Evolutionary conservation across 2,888 invertebrate species (phyloP).

Genomic region (Dendrolimus pini): DNA sequence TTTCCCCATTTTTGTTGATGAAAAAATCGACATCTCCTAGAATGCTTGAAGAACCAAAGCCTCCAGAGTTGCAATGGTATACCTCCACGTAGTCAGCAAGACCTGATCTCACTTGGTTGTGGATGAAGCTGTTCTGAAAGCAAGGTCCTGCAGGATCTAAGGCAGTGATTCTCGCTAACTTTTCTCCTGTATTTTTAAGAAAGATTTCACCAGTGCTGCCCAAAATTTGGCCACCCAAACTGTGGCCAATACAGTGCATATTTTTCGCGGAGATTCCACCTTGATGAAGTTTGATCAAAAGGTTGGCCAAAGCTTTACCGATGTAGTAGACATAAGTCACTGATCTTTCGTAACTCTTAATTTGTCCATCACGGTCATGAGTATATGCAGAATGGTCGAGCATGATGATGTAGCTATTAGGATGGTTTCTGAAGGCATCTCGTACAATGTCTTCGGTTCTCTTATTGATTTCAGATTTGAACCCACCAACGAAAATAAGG

Average conservation of each 20-base stretch:
- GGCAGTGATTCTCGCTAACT: slow-evolving; percentile 51
- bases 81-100: slow-evolving; percentile 78
- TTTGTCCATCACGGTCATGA: slow-evolving; percentile 42
- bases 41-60: slow-evolving; percentile 62
- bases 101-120: slow-evolving; percentile 66
- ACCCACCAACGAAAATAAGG: slow-evolving; percentile 56
- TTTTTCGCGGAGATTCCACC: slow-evolving; percentile 46
- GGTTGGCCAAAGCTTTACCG: slow-evolving; percentile 47
- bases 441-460: slow-evolving; percentile 48
- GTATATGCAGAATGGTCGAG: slow-evolving; percentile 62
- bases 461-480: slow-evolving; percentile 54
- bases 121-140: slow-evolving; percentile 47
- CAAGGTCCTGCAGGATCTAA: slow-evolving; percentile 68
- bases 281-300: slow-evolving; percentile 34
- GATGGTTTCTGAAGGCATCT: slow-evolving; percentile 44
- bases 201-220: slow-evolving; percentile 50
- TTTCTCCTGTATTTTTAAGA: slow-evolving; percentile 34
- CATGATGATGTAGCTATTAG: slow-evolving; percentile 60
- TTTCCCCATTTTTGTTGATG: slow-evolving; percentile 74
- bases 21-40: slow-evolving; percentile 77
- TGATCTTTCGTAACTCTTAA: slow-evolving; percentile 57
- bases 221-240: slow-evolving; percentile 59
- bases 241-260: slow-evolving; percentile 62
- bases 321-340: slow-evolving; percentile 58
- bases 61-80: slow-evolving; percentile 77